Evolutionary conservation across 1,140 invertebrate species (phyloP).

Genomic region (Kradibia gibbosae): DNA sequence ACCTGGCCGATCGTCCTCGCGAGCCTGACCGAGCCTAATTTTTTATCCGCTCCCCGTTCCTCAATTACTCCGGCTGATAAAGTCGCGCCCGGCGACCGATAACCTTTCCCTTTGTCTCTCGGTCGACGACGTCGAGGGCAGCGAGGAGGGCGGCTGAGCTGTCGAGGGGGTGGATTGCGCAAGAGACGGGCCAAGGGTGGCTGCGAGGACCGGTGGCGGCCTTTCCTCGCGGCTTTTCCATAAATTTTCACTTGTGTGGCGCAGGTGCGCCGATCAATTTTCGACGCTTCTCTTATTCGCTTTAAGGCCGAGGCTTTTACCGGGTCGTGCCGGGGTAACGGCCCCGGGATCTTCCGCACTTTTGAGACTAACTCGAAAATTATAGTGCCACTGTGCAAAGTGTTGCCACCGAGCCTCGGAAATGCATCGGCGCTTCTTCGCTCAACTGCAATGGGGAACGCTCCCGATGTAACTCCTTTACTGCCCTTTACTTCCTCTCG

Average conservation of each 20-base stretch:
- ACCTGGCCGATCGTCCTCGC: constrained; percentile 1
- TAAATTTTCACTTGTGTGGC: constrained; percentile 18
- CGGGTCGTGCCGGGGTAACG: neutral
- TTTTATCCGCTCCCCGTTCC: neutral
- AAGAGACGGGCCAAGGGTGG: no score
- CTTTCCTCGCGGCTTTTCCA: neutral
- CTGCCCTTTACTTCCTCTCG: no score
- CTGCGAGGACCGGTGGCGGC: no score
- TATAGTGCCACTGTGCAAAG: neutral
- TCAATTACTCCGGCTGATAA: neutral
- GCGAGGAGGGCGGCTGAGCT: no score
- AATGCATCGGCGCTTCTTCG: neutral
- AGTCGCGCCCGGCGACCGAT: neutral
- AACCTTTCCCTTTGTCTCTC: neutral
- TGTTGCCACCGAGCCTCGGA: neutral
- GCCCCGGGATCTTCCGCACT: neutral
- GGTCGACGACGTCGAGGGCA: no score
- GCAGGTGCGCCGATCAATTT: neutral
- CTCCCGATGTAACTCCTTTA: neutral
- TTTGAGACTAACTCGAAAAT: constrained; percentile 1
- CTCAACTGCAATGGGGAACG: neutral
- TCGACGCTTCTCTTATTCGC: neutral
- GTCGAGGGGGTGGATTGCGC: no score
- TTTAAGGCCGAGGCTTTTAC: neutral
- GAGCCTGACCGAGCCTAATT: constrained; percentile 9